These are phyloP conservation scores for Nothobranchius kuhntae DNA, from an alignment of 2,113 vertebrate species.

Conservation along the genomic window DNA sequence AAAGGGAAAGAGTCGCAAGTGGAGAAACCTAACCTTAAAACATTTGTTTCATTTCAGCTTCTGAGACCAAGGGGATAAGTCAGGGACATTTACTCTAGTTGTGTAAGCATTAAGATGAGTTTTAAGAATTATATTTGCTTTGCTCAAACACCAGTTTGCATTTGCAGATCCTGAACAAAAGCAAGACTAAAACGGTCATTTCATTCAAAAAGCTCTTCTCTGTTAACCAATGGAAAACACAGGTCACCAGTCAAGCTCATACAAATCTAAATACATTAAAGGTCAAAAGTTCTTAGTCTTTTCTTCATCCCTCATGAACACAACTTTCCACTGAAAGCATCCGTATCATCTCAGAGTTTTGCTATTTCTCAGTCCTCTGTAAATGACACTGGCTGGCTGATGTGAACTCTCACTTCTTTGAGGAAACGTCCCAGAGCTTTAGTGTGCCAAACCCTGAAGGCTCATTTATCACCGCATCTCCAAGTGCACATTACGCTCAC, in stretches of 20 bases:
- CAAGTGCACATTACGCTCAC: conserved; percentile 68
- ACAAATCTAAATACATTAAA: conserved; percentile 25
- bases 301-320: conserved; percentile 31
- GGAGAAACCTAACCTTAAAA: conserved; percentile 10
- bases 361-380: conserved; percentile 78
- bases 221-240: neutral
- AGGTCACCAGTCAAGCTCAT: neutral
- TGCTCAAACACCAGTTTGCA: neutral
- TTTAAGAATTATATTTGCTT: conserved; percentile 4
- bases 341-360: conserved; percentile 63
- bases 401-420: conserved; percentile 76
- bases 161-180: neutral
- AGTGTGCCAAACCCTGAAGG: conserved; percentile 64
- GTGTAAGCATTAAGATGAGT: neutral
- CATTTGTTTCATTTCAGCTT: neutral
- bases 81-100: neutral
- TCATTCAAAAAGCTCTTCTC: too few species aligned
- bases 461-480: conserved; percentile 67
- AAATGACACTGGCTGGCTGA: conserved; percentile 75
- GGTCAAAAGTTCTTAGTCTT: conserved; percentile 11
- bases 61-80: neutral
- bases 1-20: conserved; percentile 6
- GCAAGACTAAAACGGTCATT: neutral
- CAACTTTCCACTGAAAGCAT: conserved; percentile 59
- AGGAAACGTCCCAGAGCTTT: conserved; percentile 72